Conservation (phyloP, 1,140 invertebrate species). For the Heliothis virescens region DNA sequence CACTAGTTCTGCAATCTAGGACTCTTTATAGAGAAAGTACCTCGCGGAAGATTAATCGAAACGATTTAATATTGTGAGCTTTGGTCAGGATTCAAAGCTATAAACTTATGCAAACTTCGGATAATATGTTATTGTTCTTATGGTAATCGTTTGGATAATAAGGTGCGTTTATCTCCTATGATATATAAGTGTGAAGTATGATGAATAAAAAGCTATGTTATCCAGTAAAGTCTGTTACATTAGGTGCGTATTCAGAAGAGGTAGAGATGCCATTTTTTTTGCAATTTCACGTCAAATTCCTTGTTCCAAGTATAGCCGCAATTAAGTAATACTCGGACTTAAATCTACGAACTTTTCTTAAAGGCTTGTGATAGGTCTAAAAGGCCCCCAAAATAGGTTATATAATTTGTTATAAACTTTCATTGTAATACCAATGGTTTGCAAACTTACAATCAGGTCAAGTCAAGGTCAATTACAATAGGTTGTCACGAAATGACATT, state of each 20-base stretch:
- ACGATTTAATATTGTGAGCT: not conserved
- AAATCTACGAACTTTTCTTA: too few species aligned
- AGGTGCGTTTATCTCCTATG: not conserved
- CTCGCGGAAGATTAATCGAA: slow-evolving; percentile 18
- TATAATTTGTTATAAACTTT: not conserved
- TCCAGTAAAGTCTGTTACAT: too few species aligned
- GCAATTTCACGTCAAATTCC: too few species aligned
- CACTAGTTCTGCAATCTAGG: slow-evolving; percentile 25
- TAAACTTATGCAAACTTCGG: slow-evolving; percentile 6
- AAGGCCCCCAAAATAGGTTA: not conserved
- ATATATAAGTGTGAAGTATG: not conserved
- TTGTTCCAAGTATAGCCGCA: too few species aligned
- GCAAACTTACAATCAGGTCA: not conserved
- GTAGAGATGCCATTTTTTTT: too few species aligned
- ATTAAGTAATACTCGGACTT: too few species aligned
- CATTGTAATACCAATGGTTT: not conserved
- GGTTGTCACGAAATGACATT: not conserved
- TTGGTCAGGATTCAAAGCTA: not conserved
- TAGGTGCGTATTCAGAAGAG: too few species aligned
- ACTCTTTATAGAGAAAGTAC: not conserved
- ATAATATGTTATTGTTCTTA: slow-evolving; percentile 8
- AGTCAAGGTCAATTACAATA: slow-evolving; percentile 6
- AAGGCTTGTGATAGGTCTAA: too few species aligned
- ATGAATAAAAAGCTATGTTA: not conserved
- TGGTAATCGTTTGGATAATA: slow-evolving; percentile 6